Conservation (phyloP, 2,888 invertebrate genomes). For the Patella pellucida region DNA sequence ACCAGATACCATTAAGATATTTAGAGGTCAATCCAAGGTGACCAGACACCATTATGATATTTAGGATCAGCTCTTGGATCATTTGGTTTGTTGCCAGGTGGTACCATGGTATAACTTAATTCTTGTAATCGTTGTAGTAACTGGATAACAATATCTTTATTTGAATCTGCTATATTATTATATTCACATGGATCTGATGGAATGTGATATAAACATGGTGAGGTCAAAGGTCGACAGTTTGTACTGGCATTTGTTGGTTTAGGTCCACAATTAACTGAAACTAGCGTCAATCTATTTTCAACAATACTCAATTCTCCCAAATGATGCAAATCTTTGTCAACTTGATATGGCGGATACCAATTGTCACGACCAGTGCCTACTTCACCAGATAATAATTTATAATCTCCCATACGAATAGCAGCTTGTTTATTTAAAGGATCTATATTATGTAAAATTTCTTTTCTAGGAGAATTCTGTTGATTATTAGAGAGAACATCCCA, state of each 20-base stretch:
- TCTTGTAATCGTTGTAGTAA: constrained; percentile 71
- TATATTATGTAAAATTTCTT: constrained; percentile 73
- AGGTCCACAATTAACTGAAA: constrained; percentile 56
- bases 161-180: constrained; percentile 74
- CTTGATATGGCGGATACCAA: constrained; percentile 61
- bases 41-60: constrained; percentile 83
- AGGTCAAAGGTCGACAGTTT: constrained; percentile 77
- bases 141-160: constrained; percentile 60
- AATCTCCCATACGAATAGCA: constrained; percentile 60
- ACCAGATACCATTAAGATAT: too few species aligned
- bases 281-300: constrained; percentile 62
- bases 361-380: constrained; percentile 43
- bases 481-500: constrained; percentile 82
- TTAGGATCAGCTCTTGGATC: constrained; percentile 83
- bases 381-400: constrained; percentile 61
- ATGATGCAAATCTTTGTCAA: constrained; percentile 31
- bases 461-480: constrained; percentile 75
- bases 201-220: constrained; percentile 87
- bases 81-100: constrained; percentile 80
- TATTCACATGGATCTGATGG: constrained; percentile 88
- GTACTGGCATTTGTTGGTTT: constrained; percentile 62
- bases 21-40: constrained; percentile 67
- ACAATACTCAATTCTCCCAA: constrained; percentile 18
- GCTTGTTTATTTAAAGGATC: constrained; percentile 50
- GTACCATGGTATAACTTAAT: constrained; percentile 80